A percentile compares a stretch with the other conserved stretches of the same genome.
Conservation (phyloP, 30 jellyfish, hydroid and myxozoan genomes). For the Hydra vulgaris region DNA sequence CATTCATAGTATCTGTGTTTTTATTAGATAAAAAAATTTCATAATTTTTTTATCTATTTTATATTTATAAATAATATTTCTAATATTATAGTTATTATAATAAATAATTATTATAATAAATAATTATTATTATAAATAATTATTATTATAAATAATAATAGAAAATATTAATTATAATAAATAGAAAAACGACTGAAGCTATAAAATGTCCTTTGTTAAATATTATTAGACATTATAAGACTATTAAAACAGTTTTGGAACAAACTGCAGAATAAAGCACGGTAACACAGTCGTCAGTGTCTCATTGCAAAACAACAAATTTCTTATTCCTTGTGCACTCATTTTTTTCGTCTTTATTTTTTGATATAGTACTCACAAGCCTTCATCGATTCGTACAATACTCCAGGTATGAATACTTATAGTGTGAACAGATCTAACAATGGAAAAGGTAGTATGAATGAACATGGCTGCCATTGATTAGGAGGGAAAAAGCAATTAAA, state of each 20-base stretch:
- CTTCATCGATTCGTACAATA: conserved; percentile 10
- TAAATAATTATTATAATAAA: too few species aligned
- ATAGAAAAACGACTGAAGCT: background rate
- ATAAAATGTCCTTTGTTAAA: background rate
- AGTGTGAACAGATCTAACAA: background rate
- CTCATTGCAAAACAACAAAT: background rate
- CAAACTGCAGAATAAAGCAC: background rate
- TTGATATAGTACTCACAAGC: conserved; percentile 29
- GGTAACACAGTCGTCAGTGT: background rate
- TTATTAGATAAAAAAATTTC: background rate
- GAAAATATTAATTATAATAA: too few species aligned
- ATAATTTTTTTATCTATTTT: background rate
- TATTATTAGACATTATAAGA: conserved; percentile 1
- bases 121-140: too few species aligned
- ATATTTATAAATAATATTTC: too few species aligned
- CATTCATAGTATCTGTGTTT: too few species aligned
- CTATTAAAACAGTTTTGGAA: conserved; percentile 1
- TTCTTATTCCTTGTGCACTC: background rate
- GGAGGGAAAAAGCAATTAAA: background rate
- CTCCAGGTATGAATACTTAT: conserved; percentile 24
- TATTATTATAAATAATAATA: too few species aligned
- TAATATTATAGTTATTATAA: too few species aligned
- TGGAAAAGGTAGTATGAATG: conserved; percentile 20
- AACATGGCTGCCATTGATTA: background rate
- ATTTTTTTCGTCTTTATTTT: conserved; percentile 12